Evolutionary conservation across 2,888 invertebrate species (phyloP).

Genomic region (Cylloceria caligata): DNA sequence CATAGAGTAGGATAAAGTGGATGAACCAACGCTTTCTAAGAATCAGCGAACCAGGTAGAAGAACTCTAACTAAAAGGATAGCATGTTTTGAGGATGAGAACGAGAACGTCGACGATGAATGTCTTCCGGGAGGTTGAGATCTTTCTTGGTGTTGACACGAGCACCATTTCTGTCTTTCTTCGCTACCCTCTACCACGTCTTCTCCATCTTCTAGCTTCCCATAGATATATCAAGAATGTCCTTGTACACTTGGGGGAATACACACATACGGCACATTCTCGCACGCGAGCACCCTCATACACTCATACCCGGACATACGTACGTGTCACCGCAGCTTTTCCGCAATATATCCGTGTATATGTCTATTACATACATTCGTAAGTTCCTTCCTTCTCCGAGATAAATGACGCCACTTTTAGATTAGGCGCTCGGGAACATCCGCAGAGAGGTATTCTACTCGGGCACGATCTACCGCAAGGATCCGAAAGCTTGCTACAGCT

Average conservation of each 20-base stretch:
- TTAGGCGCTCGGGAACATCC: slow-evolving; percentile 76
- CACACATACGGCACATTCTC: slow-evolving; percentile 16
- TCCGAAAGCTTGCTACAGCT: slow-evolving; percentile 33
- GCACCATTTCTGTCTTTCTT: slow-evolving; percentile 53
- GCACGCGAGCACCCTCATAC: slow-evolving; percentile 1
- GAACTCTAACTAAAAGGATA: slow-evolving; percentile 18
- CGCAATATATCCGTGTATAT: slow-evolving; percentile 39
- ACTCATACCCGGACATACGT: not conserved
- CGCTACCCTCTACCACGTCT: not conserved
- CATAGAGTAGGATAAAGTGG: slow-evolving; percentile 9
- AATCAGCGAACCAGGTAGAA: slow-evolving; percentile 34
- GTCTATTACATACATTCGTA: slow-evolving; percentile 64
- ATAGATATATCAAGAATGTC: slow-evolving; percentile 7
- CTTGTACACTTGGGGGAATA: slow-evolving; percentile 14
- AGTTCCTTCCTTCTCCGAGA: slow-evolving; percentile 72
- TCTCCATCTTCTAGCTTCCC: not conserved
- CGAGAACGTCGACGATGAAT: slow-evolving; percentile 22
- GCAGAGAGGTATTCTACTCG: slow-evolving; percentile 56
- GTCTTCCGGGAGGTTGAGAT: slow-evolving; percentile 73
- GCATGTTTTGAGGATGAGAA: slow-evolving; percentile 33
- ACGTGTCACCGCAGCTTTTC: slow-evolving; percentile 27
- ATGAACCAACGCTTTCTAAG: slow-evolving; percentile 8
- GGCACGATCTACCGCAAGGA: slow-evolving; percentile 72
- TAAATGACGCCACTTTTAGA: slow-evolving; percentile 80
- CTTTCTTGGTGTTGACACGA: slow-evolving; percentile 73